phyloP scores from a whole-genome alignment of 1,140 invertebrate species.

The Oncopodura yosiiana region DNA sequence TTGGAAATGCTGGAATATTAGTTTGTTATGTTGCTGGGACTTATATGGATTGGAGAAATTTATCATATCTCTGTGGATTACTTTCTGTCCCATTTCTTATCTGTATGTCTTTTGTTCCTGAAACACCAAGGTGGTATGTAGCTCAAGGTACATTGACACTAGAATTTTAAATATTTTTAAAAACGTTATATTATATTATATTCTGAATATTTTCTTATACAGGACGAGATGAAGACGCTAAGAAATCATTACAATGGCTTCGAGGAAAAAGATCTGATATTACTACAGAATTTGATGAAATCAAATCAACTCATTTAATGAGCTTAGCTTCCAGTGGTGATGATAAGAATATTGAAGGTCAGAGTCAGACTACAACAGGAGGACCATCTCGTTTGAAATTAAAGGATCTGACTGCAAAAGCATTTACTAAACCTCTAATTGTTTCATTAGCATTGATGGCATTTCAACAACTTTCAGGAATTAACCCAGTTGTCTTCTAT shows the following conservation, averaged over 20 bases:
- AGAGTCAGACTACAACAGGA: too few species aligned
- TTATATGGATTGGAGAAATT: slow-evolving; percentile 64
- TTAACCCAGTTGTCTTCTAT: too few species aligned
- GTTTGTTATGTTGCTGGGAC: slow-evolving; percentile 64
- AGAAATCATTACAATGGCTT: slow-evolving; percentile 15
- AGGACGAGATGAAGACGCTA: slow-evolving; percentile 5
- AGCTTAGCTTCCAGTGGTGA: too few species aligned
- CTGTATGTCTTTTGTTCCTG: slow-evolving; percentile 70
- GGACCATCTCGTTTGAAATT: too few species aligned
- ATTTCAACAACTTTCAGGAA: too few species aligned
- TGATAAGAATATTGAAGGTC: too few species aligned
- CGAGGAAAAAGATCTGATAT: slow-evolving; percentile 37
- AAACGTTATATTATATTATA: too few species aligned
- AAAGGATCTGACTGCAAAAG: too few species aligned
- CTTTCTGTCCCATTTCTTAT: slow-evolving; percentile 66
- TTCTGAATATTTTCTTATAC: neutral
- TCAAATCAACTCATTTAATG: too few species aligned
- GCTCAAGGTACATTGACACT: slow-evolving; percentile 50
- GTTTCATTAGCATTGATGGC: neutral
- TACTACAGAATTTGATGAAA: slow-evolving; percentile 64
- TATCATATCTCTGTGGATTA: slow-evolving; percentile 63
- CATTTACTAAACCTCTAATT: neutral
- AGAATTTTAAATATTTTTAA: too few species aligned
- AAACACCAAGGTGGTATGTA: slow-evolving; percentile 81
- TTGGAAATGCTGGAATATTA: slow-evolving; percentile 71